Conservation (phyloP, 1,140 invertebrate genomes). For the Trinorchestia longiramus region DNA sequence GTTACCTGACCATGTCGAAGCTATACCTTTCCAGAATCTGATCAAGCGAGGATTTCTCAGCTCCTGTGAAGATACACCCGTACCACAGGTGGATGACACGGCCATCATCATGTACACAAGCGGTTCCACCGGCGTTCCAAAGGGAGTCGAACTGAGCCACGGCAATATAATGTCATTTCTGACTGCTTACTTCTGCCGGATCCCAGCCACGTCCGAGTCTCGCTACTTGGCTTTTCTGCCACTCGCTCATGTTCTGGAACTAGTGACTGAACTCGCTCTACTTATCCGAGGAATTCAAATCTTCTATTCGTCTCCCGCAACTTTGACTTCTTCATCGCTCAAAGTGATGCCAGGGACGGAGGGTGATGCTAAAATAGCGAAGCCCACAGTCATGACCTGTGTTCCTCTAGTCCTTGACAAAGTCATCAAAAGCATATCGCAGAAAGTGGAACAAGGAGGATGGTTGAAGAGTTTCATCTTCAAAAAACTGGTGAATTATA, state of each 20-base stretch:
- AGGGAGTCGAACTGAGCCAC: conserved; percentile 80
- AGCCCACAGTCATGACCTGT: conserved; percentile 92
- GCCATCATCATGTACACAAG: conserved; percentile 82
- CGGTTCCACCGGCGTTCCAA: conserved; percentile 85
- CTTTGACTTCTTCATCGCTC: conserved; percentile 93
- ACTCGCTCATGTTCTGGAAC: conserved; percentile 96
- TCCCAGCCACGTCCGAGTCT: not conserved
- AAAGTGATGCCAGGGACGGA: conserved; percentile 89
- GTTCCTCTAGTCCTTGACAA: conserved; percentile 77
- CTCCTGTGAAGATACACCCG: conserved; percentile 56
- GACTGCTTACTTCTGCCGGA: conserved; percentile 76
- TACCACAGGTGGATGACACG: conserved; percentile 69
- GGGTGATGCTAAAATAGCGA: conserved; percentile 89
- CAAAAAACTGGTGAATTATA: conserved; percentile 22
- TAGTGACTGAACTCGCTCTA: conserved; percentile 73
- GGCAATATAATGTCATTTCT: conserved; percentile 90
- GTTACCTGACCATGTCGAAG: conserved; percentile 18
- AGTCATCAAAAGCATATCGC: conserved; percentile 30
- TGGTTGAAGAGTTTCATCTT: conserved; percentile 50
- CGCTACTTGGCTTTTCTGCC: conserved; percentile 88
- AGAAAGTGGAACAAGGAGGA: conserved; percentile 46
- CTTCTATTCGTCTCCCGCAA: conserved; percentile 95
- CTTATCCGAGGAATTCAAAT: conserved; percentile 84
- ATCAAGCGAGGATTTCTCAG: conserved; percentile 31
- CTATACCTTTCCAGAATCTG: conserved; percentile 49